phyloP scores from a whole-genome alignment of 2,888 invertebrate genomes.

The Cinara cedri region DNA sequence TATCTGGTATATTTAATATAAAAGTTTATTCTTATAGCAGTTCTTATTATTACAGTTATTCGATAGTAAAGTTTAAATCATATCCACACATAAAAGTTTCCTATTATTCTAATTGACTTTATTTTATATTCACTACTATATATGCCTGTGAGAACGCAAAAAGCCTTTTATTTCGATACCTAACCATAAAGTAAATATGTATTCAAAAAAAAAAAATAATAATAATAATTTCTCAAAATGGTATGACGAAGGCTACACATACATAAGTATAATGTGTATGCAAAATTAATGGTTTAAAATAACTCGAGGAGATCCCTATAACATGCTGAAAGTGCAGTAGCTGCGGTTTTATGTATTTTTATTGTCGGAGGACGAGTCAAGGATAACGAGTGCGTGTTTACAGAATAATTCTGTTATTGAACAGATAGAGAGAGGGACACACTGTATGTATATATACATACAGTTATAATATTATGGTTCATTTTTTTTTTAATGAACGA shows the following conservation, averaged over 20 bases:
- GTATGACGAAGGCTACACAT: not conserved
- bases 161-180: not conserved
- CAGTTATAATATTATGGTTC: not conserved
- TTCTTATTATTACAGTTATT: no score
- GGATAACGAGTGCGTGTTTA: conserved; percentile 40
- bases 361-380: conserved; percentile 40
- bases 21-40: no score
- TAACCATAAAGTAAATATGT: not conserved
- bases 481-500: not conserved
- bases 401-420: not conserved
- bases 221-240: conserved; percentile 3
- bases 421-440: not conserved
- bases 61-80: no score
- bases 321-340: not conserved
- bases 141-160: no score
- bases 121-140: no score
- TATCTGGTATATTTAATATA: no score
- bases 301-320: conserved; percentile 29
- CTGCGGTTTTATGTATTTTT: not conserved
- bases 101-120: no score
- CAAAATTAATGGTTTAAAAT: conserved; percentile 2
- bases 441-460: no score
- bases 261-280: not conserved
- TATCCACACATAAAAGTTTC: no score
- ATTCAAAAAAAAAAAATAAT: not conserved